Percentiles rank a stretch among this genome's conserved stretches.
Conservation (phyloP, 2,888 invertebrate genomes). For the Trissoscelio sp. region DNA sequence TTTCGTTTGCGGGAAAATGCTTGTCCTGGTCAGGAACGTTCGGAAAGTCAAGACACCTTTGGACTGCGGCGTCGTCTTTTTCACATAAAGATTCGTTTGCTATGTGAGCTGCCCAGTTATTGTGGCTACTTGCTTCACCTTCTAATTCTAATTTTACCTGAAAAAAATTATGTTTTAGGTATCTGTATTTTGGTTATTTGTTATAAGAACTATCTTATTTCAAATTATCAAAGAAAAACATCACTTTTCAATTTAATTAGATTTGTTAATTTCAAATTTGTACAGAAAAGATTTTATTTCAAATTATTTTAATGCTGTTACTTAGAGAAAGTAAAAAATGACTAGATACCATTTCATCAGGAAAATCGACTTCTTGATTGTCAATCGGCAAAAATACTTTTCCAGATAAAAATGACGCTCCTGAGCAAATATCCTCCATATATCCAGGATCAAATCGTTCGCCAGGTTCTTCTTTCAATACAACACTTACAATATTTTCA, state of each 20-base stretch:
- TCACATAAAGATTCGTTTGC: conserved; percentile 76
- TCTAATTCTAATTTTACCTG: conserved; percentile 81
- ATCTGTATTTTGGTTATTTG: no score
- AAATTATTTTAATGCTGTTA: no score
- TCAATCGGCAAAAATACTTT: conserved; percentile 81
- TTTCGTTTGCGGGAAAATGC: conserved; percentile 55
- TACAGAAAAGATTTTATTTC: no score
- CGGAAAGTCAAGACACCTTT: conserved; percentile 74
- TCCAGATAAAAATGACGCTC: conserved; percentile 76
- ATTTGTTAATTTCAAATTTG: no score
- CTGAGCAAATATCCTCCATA: conserved; percentile 82
- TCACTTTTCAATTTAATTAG: no score
- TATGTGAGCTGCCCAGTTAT: conserved; percentile 79
- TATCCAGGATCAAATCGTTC: conserved; percentile 79
- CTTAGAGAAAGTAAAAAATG: no score
- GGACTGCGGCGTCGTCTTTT: conserved; percentile 76
- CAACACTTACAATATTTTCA: conserved; percentile 80
- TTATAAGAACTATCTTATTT: no score
- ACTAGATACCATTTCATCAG: conserved; percentile 82
- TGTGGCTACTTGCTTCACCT: conserved; percentile 77
- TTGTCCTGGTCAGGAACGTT: conserved; percentile 58
- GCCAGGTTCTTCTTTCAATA: conserved; percentile 80
- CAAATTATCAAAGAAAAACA: no score
- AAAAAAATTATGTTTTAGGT: conserved; percentile 5
- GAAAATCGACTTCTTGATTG: conserved; percentile 80